Conservation (phyloP, 1,140 invertebrate species). For the Penaeus vannamei region DNA sequence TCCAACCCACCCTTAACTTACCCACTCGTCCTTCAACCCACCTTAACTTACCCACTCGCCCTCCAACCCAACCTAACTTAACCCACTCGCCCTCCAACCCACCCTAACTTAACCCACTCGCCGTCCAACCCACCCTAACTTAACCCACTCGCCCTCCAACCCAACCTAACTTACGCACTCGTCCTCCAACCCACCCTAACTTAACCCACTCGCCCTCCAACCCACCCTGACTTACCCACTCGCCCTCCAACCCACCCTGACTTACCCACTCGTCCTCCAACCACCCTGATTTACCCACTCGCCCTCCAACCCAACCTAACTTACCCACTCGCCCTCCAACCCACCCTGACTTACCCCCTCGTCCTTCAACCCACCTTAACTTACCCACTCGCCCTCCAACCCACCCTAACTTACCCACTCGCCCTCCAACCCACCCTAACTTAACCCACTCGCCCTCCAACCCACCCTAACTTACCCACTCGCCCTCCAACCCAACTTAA, state of each 20-base stretch:
- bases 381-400: slow-evolving; percentile 77
- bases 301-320: slow-evolving; percentile 86
- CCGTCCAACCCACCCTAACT: no score
- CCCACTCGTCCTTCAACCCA: slow-evolving; percentile 86
- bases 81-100: slow-evolving; percentile 79
- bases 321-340: slow-evolving; percentile 85
- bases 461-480: slow-evolving; percentile 93
- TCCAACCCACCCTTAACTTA: slow-evolving; percentile 90
- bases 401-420: slow-evolving; percentile 92
- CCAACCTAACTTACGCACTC: slow-evolving; percentile 92
- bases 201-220: slow-evolving; percentile 75
- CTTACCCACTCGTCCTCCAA: slow-evolving; percentile 90
- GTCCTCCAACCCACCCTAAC: no score
- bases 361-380: no score
- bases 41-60: slow-evolving; percentile 91
- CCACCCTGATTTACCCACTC: no score
- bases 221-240: slow-evolving; percentile 93
- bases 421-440: no score
- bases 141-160: slow-evolving; percentile 77
- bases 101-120: slow-evolving; percentile 92
- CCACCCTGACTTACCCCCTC: slow-evolving; percentile 92
- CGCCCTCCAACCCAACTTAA: no score
- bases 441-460: slow-evolving; percentile 75
- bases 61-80: no score
- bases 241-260: slow-evolving; percentile 86